phyloP scores from a whole-genome alignment of 2,888 invertebrate genomes.

The Hymenopus coronatus region DNA sequence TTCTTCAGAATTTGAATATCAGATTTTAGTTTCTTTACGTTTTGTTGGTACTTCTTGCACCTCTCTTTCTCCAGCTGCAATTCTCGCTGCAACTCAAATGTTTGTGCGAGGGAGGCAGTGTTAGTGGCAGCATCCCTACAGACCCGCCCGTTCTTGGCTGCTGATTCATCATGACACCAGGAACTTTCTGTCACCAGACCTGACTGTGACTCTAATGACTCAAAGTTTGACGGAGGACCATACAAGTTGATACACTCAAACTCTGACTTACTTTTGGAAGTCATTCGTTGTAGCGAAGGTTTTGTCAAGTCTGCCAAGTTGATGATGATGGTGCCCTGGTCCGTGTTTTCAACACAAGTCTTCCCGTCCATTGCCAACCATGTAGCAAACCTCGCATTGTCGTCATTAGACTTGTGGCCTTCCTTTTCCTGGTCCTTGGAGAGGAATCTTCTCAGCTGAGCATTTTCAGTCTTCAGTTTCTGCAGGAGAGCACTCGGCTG shows the following conservation, averaged over 20 bases:
- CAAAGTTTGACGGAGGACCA: background rate
- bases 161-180: background rate
- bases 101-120: constrained; percentile 14
- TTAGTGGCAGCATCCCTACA: constrained; percentile 30
- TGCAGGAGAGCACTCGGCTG: background rate
- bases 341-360: background rate
- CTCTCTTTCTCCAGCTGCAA: constrained; percentile 30
- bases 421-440: background rate
- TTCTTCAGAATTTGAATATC: constrained; percentile 20
- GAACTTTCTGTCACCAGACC: background rate
- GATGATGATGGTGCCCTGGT: background rate
- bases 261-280: background rate
- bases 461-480: constrained; percentile 12
- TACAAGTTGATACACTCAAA: background rate
- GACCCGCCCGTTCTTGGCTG: background rate
- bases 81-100: constrained; percentile 26
- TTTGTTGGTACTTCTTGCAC: constrained; percentile 27
- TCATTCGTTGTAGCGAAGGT: background rate
- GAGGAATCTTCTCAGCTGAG: background rate
- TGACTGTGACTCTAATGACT: background rate
- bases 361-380: background rate
- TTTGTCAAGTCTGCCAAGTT: background rate
- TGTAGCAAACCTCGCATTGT: background rate
- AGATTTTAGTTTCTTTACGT: constrained; percentile 25
- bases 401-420: background rate